These are phyloP conservation scores for Lonchura striata DNA, from an alignment of 2,113 vertebrate genomes.

Conservation along the genomic window DNA sequence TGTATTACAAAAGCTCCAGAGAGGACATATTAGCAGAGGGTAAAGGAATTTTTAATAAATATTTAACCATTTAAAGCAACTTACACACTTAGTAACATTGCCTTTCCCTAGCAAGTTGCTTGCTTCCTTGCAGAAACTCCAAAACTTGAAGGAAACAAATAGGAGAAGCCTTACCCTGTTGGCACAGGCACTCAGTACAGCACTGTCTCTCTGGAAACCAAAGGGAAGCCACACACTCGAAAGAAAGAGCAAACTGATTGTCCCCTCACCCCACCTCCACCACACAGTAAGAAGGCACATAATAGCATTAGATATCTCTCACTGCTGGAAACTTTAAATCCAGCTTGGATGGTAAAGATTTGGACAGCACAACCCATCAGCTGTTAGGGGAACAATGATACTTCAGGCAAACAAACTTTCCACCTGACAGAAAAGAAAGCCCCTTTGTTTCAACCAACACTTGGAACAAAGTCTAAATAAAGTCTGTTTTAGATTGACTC, in stretches of 20 bases:
- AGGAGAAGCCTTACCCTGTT: background rate
- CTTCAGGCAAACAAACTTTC: background rate
- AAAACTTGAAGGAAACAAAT: background rate
- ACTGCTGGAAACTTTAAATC: background rate
- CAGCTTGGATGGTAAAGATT: background rate
- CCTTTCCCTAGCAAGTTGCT: background rate
- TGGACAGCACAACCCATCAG: background rate
- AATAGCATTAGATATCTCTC: background rate
- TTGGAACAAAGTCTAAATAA: background rate
- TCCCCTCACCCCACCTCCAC: background rate
- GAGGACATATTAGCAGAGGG: background rate
- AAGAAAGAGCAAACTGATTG: background rate
- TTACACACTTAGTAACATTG: background rate
- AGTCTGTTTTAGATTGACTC: background rate
- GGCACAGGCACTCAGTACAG: background rate
- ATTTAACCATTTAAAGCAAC: background rate
- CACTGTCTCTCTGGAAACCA: background rate
- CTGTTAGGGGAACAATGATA: background rate
- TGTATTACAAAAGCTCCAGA: background rate
- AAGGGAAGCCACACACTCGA: background rate
- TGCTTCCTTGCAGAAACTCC: background rate
- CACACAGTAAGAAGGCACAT: background rate
- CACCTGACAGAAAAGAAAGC: background rate
- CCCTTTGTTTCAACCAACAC: background rate
- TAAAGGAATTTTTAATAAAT: background rate